phyloP scores from a whole-genome alignment of 2,797 vertebrate genomes.

The Takifugu ocellatus region DNA sequence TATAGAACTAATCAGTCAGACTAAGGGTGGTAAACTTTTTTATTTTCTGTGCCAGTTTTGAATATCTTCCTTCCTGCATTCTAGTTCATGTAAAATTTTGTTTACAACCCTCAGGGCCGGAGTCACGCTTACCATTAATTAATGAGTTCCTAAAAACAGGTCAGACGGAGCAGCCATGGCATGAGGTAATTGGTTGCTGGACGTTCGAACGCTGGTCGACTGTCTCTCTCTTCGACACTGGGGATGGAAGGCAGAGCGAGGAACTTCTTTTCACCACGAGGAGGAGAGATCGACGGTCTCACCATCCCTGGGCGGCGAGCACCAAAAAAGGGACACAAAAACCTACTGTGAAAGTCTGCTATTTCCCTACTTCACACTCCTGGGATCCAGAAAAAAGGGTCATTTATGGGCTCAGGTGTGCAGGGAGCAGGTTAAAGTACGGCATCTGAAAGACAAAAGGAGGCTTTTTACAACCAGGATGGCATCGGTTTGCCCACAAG shows the following conservation, averaged over 20 bases:
- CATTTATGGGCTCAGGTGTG: constrained; percentile 58
- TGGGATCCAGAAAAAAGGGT: constrained; percentile 32
- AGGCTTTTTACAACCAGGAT: constrained; percentile 6
- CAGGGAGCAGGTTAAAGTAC: constrained; percentile 49
- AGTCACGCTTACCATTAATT: constrained; percentile 77
- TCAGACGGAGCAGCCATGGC: constrained; percentile 73
- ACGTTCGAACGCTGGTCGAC: constrained; percentile 60
- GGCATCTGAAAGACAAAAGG: constrained; percentile 68
- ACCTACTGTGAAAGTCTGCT: constrained; percentile 28
- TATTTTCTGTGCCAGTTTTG: no score
- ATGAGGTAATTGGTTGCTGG: constrained; percentile 71
- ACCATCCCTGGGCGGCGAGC: constrained; percentile 68
- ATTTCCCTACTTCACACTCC: constrained; percentile 10
- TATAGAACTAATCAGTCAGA: no score
- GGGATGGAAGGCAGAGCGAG: constrained; percentile 28
- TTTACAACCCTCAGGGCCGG: neutral
- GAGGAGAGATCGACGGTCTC: constrained; percentile 49
- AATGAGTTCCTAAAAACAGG: constrained; percentile 70
- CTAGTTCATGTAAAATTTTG: neutral
- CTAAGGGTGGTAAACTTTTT: no score
- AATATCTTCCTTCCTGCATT: no score
- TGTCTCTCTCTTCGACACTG: constrained; percentile 36
- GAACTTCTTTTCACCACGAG: constrained; percentile 49
- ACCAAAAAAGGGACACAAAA: constrained; percentile 16
- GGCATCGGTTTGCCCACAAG: neutral